Base-by-base conservation (phyloP, 2,797 vertebrate genomes). In the Melanotaenia parkinsoni region DNA sequence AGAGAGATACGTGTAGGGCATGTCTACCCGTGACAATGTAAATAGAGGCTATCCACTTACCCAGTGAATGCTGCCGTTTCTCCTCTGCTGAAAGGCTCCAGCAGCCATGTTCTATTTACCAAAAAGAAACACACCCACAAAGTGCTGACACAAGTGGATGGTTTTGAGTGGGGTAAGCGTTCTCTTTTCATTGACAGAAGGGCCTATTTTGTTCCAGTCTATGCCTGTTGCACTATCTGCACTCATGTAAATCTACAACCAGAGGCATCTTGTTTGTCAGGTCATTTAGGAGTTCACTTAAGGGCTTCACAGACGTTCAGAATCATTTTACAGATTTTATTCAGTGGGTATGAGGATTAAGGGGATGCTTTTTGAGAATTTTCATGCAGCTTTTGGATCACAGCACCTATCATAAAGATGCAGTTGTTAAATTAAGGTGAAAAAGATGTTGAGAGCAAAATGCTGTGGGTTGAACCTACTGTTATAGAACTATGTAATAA, bases 61-160 rank as follows among this genome's bases (percentile, higher is more conserved):
- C 0, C 70, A 63, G 37, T 83, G 77, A 91, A 84, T 74, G 64
- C 63, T 0, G 33, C 58, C 32, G 63, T 78, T 40, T 75, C 80
- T 76, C 24, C 58, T 75, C 53, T 22, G 74, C 70, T 74, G 75
- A 79, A 87, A 80, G 63, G 74, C 80, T 80, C 63, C 79, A 13
- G 16, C 38, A 40, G 76, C 54, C 3, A 26, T 12, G 30, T 26
- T 74, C 61, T 80, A 69, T 82, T 77, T 60, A 53, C 37, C 30
- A 72, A 60, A 63, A 11, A 72, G 33, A 47, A 32, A 37, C 20
- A 73, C 22, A 79, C 20, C 32, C 30, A 70, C 22, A 78, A 80
- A 75, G 74, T 70, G 89, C 85, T 86, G 86, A 88, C 83, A 88
- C 83, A 82, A 84, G 84, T 70, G 70, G 57, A 69, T 63, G 82